Conservation (phyloP, 2,888 invertebrate species). For the Deroplatys truncata region DNA sequence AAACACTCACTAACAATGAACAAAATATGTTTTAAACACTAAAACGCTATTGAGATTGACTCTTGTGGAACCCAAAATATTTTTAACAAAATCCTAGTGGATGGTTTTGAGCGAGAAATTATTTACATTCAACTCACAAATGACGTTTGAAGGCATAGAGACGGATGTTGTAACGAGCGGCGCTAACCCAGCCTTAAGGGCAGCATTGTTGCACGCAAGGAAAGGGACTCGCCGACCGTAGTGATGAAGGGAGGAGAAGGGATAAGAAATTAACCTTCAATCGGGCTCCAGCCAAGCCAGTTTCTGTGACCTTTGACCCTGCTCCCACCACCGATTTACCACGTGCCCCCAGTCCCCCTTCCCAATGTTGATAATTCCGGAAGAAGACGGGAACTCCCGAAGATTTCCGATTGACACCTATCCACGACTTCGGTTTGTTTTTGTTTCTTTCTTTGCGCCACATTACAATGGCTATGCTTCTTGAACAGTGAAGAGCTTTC, state of each 20-base stretch:
- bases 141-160: too few relatives aligned
- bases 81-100: too few relatives aligned
- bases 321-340: background rate
- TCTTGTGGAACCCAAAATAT: too few relatives aligned
- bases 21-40: too few relatives aligned
- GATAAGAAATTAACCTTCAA: background rate
- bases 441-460: background rate
- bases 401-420: background rate
- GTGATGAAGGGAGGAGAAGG: background rate
- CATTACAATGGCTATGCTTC: background rate
- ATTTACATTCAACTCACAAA: too few relatives aligned
- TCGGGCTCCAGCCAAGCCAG: background rate
- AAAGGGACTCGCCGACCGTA: background rate
- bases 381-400: background rate
- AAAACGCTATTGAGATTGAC: too few relatives aligned
- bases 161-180: too few relatives aligned
- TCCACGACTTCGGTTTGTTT: background rate
- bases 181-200: too few relatives aligned
- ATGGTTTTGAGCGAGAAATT: too few relatives aligned
- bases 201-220: background rate
- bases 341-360: background rate
- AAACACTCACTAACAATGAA: too few relatives aligned
- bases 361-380: background rate
- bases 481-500: background rate
- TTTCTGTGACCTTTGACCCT: conserved; percentile 22